Conservation (phyloP, 2,113 vertebrate species). For the Petroica traversi region DNA sequence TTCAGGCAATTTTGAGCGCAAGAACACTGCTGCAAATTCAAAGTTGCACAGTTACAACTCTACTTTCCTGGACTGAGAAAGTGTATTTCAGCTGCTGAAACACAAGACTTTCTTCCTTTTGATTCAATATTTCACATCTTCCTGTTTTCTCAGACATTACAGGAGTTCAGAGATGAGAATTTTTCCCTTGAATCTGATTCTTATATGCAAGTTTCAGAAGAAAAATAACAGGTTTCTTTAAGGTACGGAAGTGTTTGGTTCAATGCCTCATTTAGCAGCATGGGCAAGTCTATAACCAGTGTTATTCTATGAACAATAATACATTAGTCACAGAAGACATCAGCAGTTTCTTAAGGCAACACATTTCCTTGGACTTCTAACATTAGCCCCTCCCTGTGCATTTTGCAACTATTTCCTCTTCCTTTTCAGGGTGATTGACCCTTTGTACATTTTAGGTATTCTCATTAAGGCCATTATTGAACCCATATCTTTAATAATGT, state of each 20-base stretch:
- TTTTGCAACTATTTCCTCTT: constrained; percentile 47
- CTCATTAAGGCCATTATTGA: constrained; percentile 22
- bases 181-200: background rate
- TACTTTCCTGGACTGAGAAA: background rate
- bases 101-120: background rate
- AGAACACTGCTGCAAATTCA: background rate
- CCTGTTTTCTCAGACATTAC: background rate
- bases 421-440: constrained; percentile 22
- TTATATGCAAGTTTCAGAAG: background rate
- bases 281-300: background rate
- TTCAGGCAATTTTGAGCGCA: background rate
- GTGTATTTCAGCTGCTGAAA: background rate
- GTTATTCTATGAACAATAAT: background rate
- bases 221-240: background rate
- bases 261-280: background rate
- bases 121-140: background rate
- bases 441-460: constrained; percentile 47
- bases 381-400: background rate
- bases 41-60: background rate
- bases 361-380: constrained; percentile 1
- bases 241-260: background rate
- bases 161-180: background rate
- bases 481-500: background rate
- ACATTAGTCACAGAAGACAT: constrained; percentile 10
- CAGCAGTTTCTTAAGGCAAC: background rate